Conservation (phyloP, 2,888 invertebrate species). For the Nomada fabriciana region DNA sequence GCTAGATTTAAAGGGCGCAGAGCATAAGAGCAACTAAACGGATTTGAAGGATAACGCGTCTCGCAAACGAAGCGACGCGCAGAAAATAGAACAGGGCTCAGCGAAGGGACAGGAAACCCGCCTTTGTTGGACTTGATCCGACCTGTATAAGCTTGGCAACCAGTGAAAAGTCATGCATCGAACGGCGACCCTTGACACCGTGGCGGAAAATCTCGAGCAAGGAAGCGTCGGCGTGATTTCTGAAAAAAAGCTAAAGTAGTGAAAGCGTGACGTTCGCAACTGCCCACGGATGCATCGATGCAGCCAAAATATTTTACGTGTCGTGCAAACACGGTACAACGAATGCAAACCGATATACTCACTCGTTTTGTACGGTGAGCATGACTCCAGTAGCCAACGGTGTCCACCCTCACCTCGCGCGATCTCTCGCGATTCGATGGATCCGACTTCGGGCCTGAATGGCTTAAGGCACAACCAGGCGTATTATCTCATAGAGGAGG, state of each 20-base stretch:
- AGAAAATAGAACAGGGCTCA: not conserved
- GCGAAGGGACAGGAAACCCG: not conserved
- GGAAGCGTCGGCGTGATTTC: constrained; percentile 20
- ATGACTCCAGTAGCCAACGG: constrained; percentile 69
- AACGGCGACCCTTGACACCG: not conserved
- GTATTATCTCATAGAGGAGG: constrained; percentile 79
- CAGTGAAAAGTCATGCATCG: constrained; percentile 46
- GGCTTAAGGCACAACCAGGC: constrained; percentile 69
- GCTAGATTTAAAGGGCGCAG: too few relatives aligned
- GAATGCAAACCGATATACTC: constrained; percentile 63
- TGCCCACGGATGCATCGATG: constrained; percentile 22
- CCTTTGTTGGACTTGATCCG: constrained; percentile 19
- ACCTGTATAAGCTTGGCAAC: constrained; percentile 20
- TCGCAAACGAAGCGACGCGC: not conserved
- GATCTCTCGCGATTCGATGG: constrained; percentile 71
- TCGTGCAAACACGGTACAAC: constrained; percentile 16
- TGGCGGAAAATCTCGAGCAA: not conserved
- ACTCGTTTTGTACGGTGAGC: constrained; percentile 78
- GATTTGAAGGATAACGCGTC: not conserved
- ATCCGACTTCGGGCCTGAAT: constrained; percentile 72
- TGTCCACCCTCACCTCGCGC: constrained; percentile 70
- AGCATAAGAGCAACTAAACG: too few relatives aligned
- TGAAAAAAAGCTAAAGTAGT: constrained; percentile 13
- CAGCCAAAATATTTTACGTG: not conserved
- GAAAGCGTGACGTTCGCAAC: constrained; percentile 20